These are phyloP conservation scores for Rhagonycha lutea DNA, from an alignment of 2,888 invertebrate species.

Conservation along the genomic window DNA sequence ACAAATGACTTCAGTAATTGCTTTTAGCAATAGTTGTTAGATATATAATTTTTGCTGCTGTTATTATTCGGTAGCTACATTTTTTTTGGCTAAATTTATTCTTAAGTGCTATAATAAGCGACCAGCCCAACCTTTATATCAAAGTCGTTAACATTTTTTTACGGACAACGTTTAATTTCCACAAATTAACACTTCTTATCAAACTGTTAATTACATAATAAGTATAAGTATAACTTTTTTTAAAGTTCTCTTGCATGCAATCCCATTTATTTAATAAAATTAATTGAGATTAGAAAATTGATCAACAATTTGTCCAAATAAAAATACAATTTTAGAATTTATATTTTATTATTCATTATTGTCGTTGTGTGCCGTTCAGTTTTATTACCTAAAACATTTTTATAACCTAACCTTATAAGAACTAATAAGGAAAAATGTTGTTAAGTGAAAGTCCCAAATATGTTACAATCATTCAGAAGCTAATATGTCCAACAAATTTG, in stretches of 20 bases:
- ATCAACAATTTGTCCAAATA: neutral
- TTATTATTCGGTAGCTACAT: constrained; percentile 22
- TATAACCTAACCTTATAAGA: neutral
- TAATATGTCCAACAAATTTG: neutral
- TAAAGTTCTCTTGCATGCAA: neutral
- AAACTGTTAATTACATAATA: neutral
- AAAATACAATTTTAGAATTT: neutral
- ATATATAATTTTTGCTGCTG: constrained; percentile 18
- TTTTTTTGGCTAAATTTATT: constrained; percentile 16
- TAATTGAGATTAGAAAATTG: neutral
- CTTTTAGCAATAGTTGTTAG: constrained; percentile 18
- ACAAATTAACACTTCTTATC: neutral
- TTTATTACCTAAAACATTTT: neutral
- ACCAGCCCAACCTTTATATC: neutral
- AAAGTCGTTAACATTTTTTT: constrained; percentile 11
- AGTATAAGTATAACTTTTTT: neutral
- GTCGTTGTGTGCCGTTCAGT: too few species aligned
- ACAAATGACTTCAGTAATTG: constrained; percentile 17
- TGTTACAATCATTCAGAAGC: neutral
- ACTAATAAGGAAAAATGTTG: neutral
- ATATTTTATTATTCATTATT: neutral
- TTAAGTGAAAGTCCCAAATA: neutral
- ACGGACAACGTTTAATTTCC: neutral
- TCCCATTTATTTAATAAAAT: neutral
- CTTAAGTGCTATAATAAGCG: constrained; percentile 17